phyloP scores from a whole-genome alignment of 2,113 vertebrate species.

The Protomyctophum bolini region DNA sequence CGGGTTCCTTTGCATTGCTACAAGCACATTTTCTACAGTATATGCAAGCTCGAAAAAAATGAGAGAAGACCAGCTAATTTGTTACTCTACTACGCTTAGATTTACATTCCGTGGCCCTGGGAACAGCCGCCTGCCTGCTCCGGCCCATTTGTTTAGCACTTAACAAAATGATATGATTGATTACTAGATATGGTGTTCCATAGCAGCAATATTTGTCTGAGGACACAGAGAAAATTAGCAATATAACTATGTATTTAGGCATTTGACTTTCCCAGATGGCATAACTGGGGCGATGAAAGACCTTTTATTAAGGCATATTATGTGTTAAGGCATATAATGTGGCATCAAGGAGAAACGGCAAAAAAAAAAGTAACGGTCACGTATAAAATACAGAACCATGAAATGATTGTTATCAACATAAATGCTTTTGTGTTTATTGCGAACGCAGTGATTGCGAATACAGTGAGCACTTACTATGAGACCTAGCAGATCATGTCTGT shows the following conservation, averaged over 20 bases:
- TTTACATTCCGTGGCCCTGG: constrained; percentile 64
- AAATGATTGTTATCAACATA: constrained; percentile 6
- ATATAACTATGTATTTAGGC: constrained; percentile 68
- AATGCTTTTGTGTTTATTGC: too few relatives aligned
- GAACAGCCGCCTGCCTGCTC: constrained; percentile 67
- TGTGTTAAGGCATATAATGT: too few relatives aligned
- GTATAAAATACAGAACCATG: constrained; percentile 13
- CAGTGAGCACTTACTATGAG: too few relatives aligned
- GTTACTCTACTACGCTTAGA: constrained; percentile 67
- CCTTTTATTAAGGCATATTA: constrained; percentile 53
- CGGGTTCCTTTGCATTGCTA: constrained; percentile 40
- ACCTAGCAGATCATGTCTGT: too few relatives aligned
- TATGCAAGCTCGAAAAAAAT: constrained; percentile 38
- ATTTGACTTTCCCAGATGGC: constrained; percentile 67
- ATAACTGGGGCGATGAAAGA: constrained; percentile 61
- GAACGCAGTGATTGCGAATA: too few relatives aligned
- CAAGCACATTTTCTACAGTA: constrained; percentile 54
- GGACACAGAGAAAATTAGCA: constrained; percentile 73
- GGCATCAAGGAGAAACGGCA: constrained; percentile 3
- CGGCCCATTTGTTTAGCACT: constrained; percentile 74
- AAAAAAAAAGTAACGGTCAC: background rate
- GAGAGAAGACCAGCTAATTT: constrained; percentile 56
- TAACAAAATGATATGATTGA: constrained; percentile 81
- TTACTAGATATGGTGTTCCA: constrained; percentile 68
- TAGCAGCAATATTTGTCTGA: constrained; percentile 74